Base-by-base conservation (phyloP, 1,140 invertebrate genomes). In the Drosophila nannoptera region DNA sequence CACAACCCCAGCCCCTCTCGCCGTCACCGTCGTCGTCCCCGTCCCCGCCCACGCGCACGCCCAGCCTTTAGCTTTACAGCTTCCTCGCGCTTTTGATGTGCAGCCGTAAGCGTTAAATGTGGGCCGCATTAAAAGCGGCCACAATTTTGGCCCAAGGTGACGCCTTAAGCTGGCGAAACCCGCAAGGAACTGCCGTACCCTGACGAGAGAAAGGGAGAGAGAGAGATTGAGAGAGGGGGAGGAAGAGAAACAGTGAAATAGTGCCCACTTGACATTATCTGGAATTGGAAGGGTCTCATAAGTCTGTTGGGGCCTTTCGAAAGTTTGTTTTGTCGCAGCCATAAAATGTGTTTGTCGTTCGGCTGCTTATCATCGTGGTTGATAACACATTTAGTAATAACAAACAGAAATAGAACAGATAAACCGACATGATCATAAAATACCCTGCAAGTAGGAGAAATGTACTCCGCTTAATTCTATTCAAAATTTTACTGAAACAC, bases 151-250 rank as follows among this genome's bases (percentile, higher is more conserved):
- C 8, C 40, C 63, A 69, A 48, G 46, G 61, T 46, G 43, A 33
- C 31, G 36, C 62, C 63, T 78, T 62, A 78, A 78, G 76, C 72
- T 71, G 77, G 61, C 63, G 67, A 33, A 52, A 8, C 12, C 49
- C 8, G 32, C 12, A 40, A 53, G 67, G 69, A 63, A 68, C 31
- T 32, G 9, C 45, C n/a, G n/a, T n/a, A n/a, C n/a, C n/a, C 42
- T 46, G 29, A 14, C 7, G 36, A 49, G 35, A 49, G 35, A 29
- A 40, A 22, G 6, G 12, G n/a, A 38, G 40, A 56, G 9, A 11
- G 22, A 1, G 22, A 22, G 22, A 3, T n/a, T n/a, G 22, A 22
- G 22, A 22, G 22, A 22, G 22, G 22, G 22, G 22, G n/a, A n/a
- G 1, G 22, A 2, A 22, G 3, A 52, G 5, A 35, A 14, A 29